Base-by-base conservation (phyloP, 2,888 invertebrate genomes). In the Griposia aprilina region DNA sequence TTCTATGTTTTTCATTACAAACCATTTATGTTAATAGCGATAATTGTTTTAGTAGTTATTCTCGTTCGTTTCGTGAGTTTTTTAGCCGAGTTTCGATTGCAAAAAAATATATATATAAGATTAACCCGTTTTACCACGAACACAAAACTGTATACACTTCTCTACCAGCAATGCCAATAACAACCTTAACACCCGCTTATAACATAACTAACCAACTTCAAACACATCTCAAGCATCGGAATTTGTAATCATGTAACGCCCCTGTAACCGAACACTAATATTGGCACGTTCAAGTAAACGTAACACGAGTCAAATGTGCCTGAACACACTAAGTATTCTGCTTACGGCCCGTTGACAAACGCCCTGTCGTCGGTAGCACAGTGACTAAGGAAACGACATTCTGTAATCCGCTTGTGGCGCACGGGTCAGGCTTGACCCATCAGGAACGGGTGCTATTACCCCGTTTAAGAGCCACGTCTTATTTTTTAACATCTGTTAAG, bases 361-460 rank as follows among this genome's bases (percentile, higher is more conserved):
- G 86, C 84, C 81, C 87, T 87, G 75, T 81, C 85, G 74, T 52
- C 75, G 67, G 75, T 63, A 30, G 63, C 72, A 74, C 71, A 23
- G 75, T 84, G 78, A 78, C 85, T 82, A 79, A 88, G 87, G 85
- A 81, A 82, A 80, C 81, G 86, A 86, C 87, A 85, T 84, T 82
- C 84, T 84, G 90, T 93, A 94, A 94, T 93, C 94, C 91, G 93
- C 91, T 93, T 93, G 93, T 87, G 92, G 92, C 84, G 80, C 36
- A 71, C 88, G 91, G 91, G 92, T 91, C 91, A 90, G 86, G 82
- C 87, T 76, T 78, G 79, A 84, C 85, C 86, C 85, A 83, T 85
- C 85, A 79, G 76, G 78, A 87, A 82, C 77, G 87, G 86, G 84
- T 78, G 63, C 76, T 20, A 76, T 88, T 89, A 83, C 83, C 77